Conservation (phyloP, 23 tunicate species). For the Phallusia fumigata region DNA sequence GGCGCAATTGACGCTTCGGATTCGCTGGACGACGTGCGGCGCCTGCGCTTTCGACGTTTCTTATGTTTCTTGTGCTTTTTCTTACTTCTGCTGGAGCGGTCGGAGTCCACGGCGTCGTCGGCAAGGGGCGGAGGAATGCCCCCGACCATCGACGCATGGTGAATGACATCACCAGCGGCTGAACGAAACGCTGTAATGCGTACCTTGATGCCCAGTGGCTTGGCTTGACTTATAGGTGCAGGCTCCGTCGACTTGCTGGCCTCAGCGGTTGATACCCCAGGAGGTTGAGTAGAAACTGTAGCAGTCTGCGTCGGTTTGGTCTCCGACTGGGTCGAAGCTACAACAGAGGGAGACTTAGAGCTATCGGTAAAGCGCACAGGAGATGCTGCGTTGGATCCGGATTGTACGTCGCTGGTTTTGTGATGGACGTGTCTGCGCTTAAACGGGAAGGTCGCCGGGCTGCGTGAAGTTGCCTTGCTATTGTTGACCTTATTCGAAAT, state of each 20-base stretch:
- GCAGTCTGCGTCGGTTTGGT: not conserved
- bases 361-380: not conserved
- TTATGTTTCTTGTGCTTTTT: slow-evolving; percentile 54
- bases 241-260: not conserved
- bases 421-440: slow-evolving; percentile 60
- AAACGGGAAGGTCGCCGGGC: slow-evolving; percentile 72
- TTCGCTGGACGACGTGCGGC: slow-evolving; percentile 5
- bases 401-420: not conserved
- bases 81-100: slow-evolving; percentile 19
- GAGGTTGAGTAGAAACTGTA: not conserved
- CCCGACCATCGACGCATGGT: slow-evolving; percentile 57
- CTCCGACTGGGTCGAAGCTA: not conserved
- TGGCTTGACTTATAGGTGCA: not conserved
- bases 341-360: not conserved
- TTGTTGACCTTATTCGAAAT: slow-evolving; percentile 14
- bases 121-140: not conserved
- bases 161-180: slow-evolving; percentile 73
- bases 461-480: slow-evolving; percentile 30
- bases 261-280: not conserved
- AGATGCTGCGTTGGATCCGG: not conserved
- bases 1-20: not conserved
- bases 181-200: slow-evolving; percentile 84
- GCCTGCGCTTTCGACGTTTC: slow-evolving; percentile 19
- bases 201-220: slow-evolving; percentile 26
- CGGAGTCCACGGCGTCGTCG: slow-evolving; percentile 34